Conservation (phyloP, 2,113 vertebrate species). For the Strix uralensis region DNA sequence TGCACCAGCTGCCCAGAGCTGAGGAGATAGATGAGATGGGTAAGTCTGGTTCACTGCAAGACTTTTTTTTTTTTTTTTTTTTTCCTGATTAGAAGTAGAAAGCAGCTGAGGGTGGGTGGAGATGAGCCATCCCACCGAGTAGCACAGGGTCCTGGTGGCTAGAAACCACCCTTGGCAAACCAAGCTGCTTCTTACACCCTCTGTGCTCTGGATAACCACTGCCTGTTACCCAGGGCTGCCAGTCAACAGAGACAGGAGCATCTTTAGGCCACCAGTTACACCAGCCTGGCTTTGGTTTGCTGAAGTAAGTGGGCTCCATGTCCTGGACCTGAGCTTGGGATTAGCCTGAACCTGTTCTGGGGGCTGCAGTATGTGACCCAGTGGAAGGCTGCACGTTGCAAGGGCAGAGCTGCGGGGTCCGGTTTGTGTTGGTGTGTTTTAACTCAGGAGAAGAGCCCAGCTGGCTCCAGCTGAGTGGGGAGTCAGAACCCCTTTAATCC, state of each 20-base stretch:
- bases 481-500: neutral
- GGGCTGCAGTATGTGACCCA: neutral
- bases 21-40: too few relatives aligned
- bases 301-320: accelerated
- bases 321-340: accelerated
- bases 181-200: neutral
- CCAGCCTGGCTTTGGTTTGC: accelerated
- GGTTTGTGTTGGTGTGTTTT: neutral
- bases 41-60: neutral
- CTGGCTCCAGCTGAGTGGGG: neutral
- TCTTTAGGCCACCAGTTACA: neutral
- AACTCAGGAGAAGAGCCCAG: accelerated
- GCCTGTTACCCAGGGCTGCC: neutral
- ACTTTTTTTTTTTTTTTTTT: neutral
- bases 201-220: neutral
- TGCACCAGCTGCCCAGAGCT: neutral
- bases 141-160: neutral
- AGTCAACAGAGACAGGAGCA: neutral
- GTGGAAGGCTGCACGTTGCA: neutral
- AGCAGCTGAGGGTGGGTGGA: neutral
- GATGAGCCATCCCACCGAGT: accelerated
- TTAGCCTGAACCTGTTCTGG: neutral
- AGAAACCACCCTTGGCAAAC: neutral
- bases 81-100: neutral
- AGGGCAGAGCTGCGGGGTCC: neutral